phyloP scores from a whole-genome alignment of 2,113 vertebrate genomes.

The Paratilapia polleni region DNA sequence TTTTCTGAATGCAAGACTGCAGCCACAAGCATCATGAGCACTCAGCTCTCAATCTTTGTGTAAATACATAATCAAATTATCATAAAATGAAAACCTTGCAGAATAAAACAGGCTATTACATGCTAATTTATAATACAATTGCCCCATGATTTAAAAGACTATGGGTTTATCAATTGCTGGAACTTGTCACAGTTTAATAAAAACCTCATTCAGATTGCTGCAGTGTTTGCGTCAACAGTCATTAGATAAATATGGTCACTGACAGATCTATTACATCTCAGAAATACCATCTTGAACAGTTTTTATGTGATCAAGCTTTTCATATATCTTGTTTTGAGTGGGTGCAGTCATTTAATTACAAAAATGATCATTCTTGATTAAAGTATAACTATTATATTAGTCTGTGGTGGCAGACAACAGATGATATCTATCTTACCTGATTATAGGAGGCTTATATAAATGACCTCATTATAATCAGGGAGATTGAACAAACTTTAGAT shows the following conservation, averaged over 20 bases:
- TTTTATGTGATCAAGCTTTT: conserved; percentile 18
- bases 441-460: conserved; percentile 50
- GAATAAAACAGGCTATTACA: conserved; percentile 27
- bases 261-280: conserved; percentile 23
- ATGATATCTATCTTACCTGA: conserved; percentile 53
- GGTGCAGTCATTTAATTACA: conserved; percentile 6
- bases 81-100: conserved; percentile 34
- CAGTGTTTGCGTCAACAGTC: conserved; percentile 22
- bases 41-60: conserved; percentile 41
- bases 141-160: conserved; percentile 36
- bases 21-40: conserved; percentile 28
- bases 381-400: conserved; percentile 24
- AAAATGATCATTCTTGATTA: conserved; percentile 50
- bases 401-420: conserved; percentile 21
- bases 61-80: conserved; percentile 64
- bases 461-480: conserved; percentile 54
- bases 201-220: conserved; percentile 48
- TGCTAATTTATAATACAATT: conserved; percentile 55
- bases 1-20: conserved; percentile 30
- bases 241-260: conserved; percentile 19
- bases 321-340: not conserved
- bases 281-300: not conserved
- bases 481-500: conserved; percentile 55
- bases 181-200: conserved; percentile 28
- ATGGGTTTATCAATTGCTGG: conserved; percentile 36